A percentile compares a stretch with the other conserved stretches of the same genome.
phyloP scores from a whole-genome alignment of 2,797 vertebrate species.

The Brachymystax lenok region DNA sequence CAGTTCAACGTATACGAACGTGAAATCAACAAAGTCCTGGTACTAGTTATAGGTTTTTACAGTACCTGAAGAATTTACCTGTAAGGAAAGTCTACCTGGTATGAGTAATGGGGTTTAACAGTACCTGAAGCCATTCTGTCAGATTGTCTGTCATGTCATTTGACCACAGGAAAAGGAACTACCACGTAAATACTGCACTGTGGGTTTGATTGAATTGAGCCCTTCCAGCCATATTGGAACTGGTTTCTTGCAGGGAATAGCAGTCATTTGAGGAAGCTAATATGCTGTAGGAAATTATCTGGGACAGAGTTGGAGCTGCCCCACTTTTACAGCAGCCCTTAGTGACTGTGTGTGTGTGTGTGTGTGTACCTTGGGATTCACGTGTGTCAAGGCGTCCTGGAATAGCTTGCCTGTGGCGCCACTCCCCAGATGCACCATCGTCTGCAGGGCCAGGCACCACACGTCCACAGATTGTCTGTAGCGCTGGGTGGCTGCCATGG shows the following conservation, averaged over 20 bases:
- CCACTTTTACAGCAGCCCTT: constrained; percentile 53
- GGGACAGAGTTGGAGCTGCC: constrained; percentile 62
- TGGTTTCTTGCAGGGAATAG: not conserved
- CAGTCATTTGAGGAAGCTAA: constrained; percentile 21
- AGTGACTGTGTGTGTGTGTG: not conserved
- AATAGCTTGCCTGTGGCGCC: constrained; percentile 68
- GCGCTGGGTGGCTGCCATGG: constrained; percentile 69
- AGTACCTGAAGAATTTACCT: not conserved
- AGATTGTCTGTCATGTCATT: too few species aligned
- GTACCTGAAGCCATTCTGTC: too few species aligned
- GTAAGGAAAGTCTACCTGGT: not conserved
- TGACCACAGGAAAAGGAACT: not conserved
- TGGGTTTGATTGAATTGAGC: not conserved
- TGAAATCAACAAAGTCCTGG: not conserved
- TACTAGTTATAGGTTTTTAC: not conserved
- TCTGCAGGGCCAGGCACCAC: constrained; percentile 84
- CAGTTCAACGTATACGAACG: too few species aligned
- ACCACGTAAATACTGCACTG: not conserved
- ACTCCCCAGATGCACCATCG: constrained; percentile 75
- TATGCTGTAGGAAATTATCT: constrained; percentile 53
- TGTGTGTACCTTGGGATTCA: constrained; percentile 84
- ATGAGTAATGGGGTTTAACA: not conserved
- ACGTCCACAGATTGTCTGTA: constrained; percentile 77
- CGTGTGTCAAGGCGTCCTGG: constrained; percentile 79
- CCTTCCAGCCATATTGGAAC: not conserved